Evolutionary conservation across 1,140 invertebrate species (phyloP).

Genomic region (Proctacanthus coquilletti): DNA sequence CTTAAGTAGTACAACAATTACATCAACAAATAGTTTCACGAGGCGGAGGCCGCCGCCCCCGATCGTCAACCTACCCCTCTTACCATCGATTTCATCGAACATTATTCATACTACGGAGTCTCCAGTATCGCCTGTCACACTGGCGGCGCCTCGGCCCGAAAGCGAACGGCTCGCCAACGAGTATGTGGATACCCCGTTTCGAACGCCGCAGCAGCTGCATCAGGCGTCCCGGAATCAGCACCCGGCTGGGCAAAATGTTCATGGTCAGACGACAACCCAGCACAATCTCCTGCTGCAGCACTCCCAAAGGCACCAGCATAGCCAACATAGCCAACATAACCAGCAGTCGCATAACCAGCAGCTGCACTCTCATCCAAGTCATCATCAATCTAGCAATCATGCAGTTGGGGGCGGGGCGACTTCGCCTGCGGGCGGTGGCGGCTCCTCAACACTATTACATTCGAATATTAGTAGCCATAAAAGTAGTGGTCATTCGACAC

Average conservation of each 20-base stretch:
- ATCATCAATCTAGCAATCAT: constrained; percentile 10
- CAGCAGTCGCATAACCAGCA: constrained; percentile 12
- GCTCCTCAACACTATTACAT: constrained; percentile 26
- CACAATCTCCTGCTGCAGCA: constrained; percentile 20
- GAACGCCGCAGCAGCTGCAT: constrained; percentile 21
- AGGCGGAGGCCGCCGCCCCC: constrained; percentile 5
- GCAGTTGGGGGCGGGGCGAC: constrained; percentile 11
- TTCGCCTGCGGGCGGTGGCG: constrained; percentile 4
- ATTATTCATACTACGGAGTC: constrained; percentile 16
- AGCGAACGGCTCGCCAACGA: constrained; percentile 62
- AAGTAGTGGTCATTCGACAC: constrained; percentile 12
- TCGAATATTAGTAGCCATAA: constrained; percentile 18
- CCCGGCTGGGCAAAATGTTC: constrained; percentile 22
- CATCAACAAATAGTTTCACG: constrained; percentile 6
- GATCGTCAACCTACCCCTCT: background rate
- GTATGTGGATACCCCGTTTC: constrained; percentile 69
- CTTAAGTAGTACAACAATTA: constrained; percentile 1
- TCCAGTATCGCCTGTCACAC: constrained; percentile 32
- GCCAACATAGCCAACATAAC: constrained; percentile 10
- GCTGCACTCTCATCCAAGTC: constrained; percentile 10
- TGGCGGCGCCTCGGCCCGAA: constrained; percentile 58
- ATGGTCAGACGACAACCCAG: constrained; percentile 27
- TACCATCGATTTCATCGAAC: constrained; percentile 1
- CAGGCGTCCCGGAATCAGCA: constrained; percentile 22
- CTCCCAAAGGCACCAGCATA: constrained; percentile 14